Conservation (phyloP, 2,888 invertebrate genomes). For the Cabera pusaria region DNA sequence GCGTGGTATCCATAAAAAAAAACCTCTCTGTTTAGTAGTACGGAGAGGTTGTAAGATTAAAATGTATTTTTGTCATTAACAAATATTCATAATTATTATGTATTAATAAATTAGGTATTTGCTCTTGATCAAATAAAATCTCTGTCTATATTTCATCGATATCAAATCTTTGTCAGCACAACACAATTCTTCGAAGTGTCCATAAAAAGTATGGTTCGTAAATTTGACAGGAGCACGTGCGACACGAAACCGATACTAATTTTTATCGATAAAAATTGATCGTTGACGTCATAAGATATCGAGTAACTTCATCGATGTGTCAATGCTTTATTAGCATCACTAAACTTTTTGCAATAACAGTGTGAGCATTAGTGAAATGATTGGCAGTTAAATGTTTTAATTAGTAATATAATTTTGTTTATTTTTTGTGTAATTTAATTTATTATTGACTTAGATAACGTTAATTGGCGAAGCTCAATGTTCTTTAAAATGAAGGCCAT, state of each 20-base stretch:
- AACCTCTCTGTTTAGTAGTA: no score
- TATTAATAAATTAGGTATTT: no score
- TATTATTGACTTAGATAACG: slow-evolving; percentile 47
- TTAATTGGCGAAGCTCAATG: slow-evolving; percentile 47
- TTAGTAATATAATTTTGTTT: slow-evolving; percentile 68
- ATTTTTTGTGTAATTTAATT: no score
- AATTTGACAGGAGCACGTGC: slow-evolving; percentile 58
- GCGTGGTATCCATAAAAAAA: no score
- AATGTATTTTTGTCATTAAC: no score
- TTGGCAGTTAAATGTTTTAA: slow-evolving; percentile 58
- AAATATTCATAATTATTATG: no score
- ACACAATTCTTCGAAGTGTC: slow-evolving; percentile 42
- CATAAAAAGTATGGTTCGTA: slow-evolving; percentile 51
- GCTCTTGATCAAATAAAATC: no score
- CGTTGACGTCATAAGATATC: slow-evolving; percentile 30
- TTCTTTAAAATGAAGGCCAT: slow-evolving; percentile 27
- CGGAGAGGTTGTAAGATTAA: no score
- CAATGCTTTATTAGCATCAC: slow-evolving; percentile 46
- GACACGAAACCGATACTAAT: slow-evolving; percentile 37
- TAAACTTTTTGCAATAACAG: slow-evolving; percentile 50
- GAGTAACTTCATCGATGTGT: slow-evolving; percentile 25
- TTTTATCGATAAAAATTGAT: slow-evolving; percentile 30
- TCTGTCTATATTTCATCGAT: no score
- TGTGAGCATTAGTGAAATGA: slow-evolving; percentile 55
- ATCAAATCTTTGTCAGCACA: slow-evolving; percentile 41